Evolutionary conservation across 2,888 invertebrate species (phyloP), one percentile per base, ranked within the genome.

Genomic region (Ganaspis brasiliensis): DNA sequence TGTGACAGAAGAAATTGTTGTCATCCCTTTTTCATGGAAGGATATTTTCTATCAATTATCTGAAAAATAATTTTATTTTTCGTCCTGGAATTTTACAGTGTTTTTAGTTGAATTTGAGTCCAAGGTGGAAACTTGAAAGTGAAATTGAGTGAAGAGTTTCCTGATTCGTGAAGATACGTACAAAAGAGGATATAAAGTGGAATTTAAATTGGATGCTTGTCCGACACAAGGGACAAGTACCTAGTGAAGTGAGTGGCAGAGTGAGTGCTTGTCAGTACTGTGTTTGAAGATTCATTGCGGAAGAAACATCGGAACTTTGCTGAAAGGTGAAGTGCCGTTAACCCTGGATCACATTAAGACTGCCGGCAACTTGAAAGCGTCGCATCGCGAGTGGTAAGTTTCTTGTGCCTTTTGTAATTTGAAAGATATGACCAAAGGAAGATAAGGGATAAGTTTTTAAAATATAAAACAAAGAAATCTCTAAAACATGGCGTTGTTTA

Each of bases 321-420:
- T 21, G 61, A 72, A 81, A n/a, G n/a, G n/a, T n/a, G n/a, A n/a
- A n/a, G n/a, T n/a, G 77, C 73, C 77, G 77, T 76, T 75, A 76
- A 78, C 74, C 76, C 74, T 77, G 82, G 80, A 77, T 80, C 79
- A 78, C 73, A 77, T 78, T 75, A 40, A 63, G 73, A 76, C 61
- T 67, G 74, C 76, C 83, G 82, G 83, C 80, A 73, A 80, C 79
- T 81, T 81, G 75, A 82, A 84, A 83, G 82, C 81, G 74, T 76
- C 77, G 75, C 80, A 61, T 74, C 63, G 76, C 81, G 78, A 83
- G 84, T 83, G 84, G 84, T 84, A 78, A 84, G 83, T 83, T 84
- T 82, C 81, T 81, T 63, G 8, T 6, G 16, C 4, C 16, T 21
- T 21, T 40, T 6, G n/a, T 63, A 12, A 1, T 21, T 14, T 8